Evolutionary conservation across 2,797 vertebrate genomes (phyloP), one percentile per base, ranked within the genome.

Genomic region (Phataginus tricuspis): DNA sequence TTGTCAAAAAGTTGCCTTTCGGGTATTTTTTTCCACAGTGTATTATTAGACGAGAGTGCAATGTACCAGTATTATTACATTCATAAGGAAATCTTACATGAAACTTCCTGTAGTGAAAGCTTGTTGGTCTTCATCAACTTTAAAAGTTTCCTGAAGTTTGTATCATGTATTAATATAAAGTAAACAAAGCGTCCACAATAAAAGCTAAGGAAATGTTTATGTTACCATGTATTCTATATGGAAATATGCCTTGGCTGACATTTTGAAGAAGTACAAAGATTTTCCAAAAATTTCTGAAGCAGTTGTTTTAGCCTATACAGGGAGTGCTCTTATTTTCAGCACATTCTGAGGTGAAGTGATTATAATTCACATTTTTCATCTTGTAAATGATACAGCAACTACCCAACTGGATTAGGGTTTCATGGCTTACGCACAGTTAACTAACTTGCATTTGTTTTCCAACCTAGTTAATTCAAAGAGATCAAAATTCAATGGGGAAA

Each of bases 171-270:
- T 49, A 72, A 66, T 34, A 86, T 31, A 49, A 86, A 64, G 66
- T 72, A 91, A 71, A 64, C 18, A 80, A 80, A 66, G 53, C 25
- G 39, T 23, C 45, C 37, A 31, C 34, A 45, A 71, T 79, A 64
- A 82, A 93, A 45, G 6, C 42, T 34, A 85, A 85, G 63, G 86
- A 94, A 90, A 63, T 71, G 19, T 61, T 78, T 42, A 90, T 63
- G 29, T 77, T 39, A 77, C 15, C 71, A 63, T 23, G 27, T 90
- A 77, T 37, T 91, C 51, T 64, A 25, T 72, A 23, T 86, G 74
- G 16, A 86, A 94, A 72, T 57, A 72, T 25, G 49, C 25, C 10
- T 57, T 80, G 49, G 31, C 31, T 90, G 87, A 71, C 27, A 72
- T 72, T 95, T 86, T 72, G 68, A 37, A 72, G 57, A 51, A 13